These are phyloP conservation scores for Clarias platycephalus DNA, from an alignment of 2,797 vertebrate species.

Conservation along the genomic window DNA sequence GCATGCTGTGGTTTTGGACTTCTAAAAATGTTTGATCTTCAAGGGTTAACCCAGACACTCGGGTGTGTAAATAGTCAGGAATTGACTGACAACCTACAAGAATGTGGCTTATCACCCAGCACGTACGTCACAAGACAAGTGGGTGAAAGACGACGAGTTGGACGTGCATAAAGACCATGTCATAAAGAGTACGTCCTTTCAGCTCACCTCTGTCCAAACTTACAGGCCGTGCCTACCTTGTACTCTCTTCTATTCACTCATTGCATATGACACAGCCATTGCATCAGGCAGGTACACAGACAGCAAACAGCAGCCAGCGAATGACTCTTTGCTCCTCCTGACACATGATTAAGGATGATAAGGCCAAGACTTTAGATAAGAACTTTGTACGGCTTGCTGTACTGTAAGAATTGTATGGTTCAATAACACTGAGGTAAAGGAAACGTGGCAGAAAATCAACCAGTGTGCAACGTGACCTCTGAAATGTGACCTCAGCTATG, in stretches of 20 bases:
- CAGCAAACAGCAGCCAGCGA: constrained; percentile 20
- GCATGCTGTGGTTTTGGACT: neutral
- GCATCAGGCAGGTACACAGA: constrained; percentile 21
- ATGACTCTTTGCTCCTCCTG: constrained; percentile 3
- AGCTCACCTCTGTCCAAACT: neutral
- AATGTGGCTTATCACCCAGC: constrained; percentile 18
- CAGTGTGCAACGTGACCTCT: constrained; percentile 30
- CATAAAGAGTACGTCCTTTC: neutral
- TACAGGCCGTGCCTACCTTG: neutral
- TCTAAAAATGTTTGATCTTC: constrained; percentile 9
- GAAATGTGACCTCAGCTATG: constrained; percentile 40
- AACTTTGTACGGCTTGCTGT: neutral
- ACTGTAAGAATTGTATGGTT: constrained; percentile 9
- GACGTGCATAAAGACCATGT: neutral
- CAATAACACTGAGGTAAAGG: constrained; percentile 32
- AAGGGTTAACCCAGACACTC: constrained; percentile 17
- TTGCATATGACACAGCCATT: neutral
- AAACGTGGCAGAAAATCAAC: constrained; percentile 36
- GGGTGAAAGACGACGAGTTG: neutral
- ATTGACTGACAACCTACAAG: constrained; percentile 26
- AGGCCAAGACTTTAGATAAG: constrained; percentile 4
- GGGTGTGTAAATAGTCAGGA: constrained; percentile 1
- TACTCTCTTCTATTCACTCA: constrained; percentile 1
- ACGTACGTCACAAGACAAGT: constrained; percentile 4
- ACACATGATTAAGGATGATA: neutral